Base-by-base conservation (phyloP, 1,140 invertebrate species). In the Pogonognathellus flavescens region DNA sequence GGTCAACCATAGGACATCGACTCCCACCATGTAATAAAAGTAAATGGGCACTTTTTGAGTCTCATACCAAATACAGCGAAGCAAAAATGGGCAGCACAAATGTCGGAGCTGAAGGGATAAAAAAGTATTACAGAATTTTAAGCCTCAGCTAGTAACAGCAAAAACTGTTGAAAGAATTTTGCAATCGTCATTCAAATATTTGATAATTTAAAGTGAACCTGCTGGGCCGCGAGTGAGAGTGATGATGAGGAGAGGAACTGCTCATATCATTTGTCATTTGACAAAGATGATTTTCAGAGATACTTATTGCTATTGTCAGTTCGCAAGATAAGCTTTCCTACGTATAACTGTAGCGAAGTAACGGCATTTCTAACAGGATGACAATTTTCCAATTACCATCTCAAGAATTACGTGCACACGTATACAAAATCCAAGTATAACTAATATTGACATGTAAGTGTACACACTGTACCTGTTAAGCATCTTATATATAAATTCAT, bases 181-280 rank as follows among this genome's bases (percentile, higher is more conserved):
- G 70, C 70, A 76, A 18, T 76, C 70, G 70, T 76, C 70, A 76
- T 76, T 76, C 70, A 76, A 76, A 76, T 76, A 76, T 76, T 76
- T 76, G 31, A 76, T 76, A n/a, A 50, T 76, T 76, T 76, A 76
- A 76, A 76, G 70, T 49, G 41, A 50, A 76, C 70, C 70, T 76
- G 70, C 70, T 76, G 70, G 16, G 70, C 70, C 14, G n/a, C 6
- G 31, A 76, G 70, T 76, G 70, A 76, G 70, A 76, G 70, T 31
- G 70, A 76, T 13, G 53, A 57, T n/a, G 53, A 76, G 70, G 41
- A 50, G 31, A 76, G 70, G 70, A 76, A 76, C 70, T 41, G 31
- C 70, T 25, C 41, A 76, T 76, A 50, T 76, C 13, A 76, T 76
- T 41, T 41, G 31, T 41, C 31, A 41, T 41, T 41, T 76, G 70